phyloP scores from a whole-genome alignment of 2,797 vertebrate species.

The Notamacropus eugenii region DNA sequence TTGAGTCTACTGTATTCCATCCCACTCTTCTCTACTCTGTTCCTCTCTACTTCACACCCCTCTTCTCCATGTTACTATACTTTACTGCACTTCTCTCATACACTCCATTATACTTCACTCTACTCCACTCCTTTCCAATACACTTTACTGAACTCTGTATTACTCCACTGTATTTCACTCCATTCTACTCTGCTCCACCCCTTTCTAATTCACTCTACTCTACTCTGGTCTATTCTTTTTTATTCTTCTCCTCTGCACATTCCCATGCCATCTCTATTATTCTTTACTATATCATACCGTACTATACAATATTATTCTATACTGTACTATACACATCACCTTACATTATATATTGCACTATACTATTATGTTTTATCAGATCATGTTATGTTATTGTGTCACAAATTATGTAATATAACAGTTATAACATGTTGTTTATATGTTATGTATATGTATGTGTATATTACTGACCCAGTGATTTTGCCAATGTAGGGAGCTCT shows the following conservation, averaged over 20 bases:
- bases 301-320: neutral
- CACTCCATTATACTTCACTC: neutral
- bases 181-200: neutral
- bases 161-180: neutral
- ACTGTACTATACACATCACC: neutral
- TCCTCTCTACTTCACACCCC: neutral
- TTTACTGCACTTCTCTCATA: neutral
- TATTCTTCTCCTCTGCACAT: neutral
- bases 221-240: neutral
- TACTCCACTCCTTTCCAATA: neutral
- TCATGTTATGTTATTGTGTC: neutral
- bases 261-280: neutral
- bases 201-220: neutral
- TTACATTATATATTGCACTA: neutral
- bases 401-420: neutral
- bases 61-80: neutral
- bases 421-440: neutral
- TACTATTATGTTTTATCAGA: neutral
- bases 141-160: neutral
- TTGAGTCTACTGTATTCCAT: neutral
- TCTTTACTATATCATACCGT: neutral
- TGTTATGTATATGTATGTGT: neutral
- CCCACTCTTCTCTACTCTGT: neutral
- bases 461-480: neutral
- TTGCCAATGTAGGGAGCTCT: neutral